Conservation (phyloP, 2,888 invertebrate genomes). For the Sisyra terminalis region DNA sequence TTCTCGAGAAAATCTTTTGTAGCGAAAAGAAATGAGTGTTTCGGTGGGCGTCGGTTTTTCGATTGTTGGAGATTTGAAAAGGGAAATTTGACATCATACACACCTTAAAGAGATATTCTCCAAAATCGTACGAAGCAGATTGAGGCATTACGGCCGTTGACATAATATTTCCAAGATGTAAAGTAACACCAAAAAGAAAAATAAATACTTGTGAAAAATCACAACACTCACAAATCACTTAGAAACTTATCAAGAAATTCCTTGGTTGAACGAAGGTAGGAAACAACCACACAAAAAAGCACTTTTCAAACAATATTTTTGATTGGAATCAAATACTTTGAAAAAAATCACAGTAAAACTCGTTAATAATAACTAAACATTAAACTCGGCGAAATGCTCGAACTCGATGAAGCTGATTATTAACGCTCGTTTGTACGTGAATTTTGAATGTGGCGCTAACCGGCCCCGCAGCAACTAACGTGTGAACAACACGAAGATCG, state of each 20-base stretch:
- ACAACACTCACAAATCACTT: conserved; percentile 9
- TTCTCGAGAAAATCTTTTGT: no score
- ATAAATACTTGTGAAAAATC: conserved; percentile 8
- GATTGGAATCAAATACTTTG: neutral
- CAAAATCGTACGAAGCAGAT: conserved; percentile 58
- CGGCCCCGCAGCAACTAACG: conserved; percentile 35
- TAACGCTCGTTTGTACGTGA: no score
- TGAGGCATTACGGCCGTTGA: conserved; percentile 65
- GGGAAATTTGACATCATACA: conserved; percentile 15
- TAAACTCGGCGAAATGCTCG: no score
- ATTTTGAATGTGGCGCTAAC: conserved; percentile 26
- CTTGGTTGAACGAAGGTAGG: neutral
- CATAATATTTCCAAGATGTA: conserved; percentile 42
- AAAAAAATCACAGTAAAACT: neutral
- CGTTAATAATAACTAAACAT: neutral
- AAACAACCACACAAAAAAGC: conserved; percentile 2
- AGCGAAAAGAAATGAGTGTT: no score
- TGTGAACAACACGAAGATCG: conserved; percentile 39
- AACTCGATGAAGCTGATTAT: no score
- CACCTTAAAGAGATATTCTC: conserved; percentile 59
- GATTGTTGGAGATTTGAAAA: no score
- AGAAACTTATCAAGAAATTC: conserved; percentile 1
- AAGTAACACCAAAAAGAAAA: conserved; percentile 8
- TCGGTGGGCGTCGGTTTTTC: no score
- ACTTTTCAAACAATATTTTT: conserved; percentile 9